Evolutionary conservation across 2,888 invertebrate genomes (phyloP), one percentile per base, ranked within the genome.

Genomic region (Smittia aterrima): DNA sequence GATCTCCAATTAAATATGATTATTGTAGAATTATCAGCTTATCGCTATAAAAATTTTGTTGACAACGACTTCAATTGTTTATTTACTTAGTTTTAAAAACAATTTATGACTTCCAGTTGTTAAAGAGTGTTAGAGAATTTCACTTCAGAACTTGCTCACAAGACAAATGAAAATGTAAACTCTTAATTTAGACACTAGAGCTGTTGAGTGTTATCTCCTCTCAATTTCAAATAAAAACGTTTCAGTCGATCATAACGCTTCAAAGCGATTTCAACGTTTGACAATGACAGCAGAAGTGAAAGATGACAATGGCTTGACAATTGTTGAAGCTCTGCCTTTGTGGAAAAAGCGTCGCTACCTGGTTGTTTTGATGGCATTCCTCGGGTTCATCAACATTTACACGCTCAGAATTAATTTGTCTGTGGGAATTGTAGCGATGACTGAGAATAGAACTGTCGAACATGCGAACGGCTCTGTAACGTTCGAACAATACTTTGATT

Each of bases 341-440:
- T 92, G 92, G 92, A 86, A 86, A 75, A 88, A 89, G 77, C 85
- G 91, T 78, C 85, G 92, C 77, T 89, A 91, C 78, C 84, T 93
- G 71, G 90, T 94, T 18, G 91, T 90, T 0, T 79, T 90, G 6
- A 81, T 93, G 77, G 92, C 92, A 0, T 93, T 93, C 84, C 87
- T 93, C 77, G 93, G 93, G 3, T 93, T 93, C 82, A 92, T 93
- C 85, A 92, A 92, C 78, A 89, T 92, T 1, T 94, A 93, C 81
- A 89, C 92, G 1, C 83, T 94, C 75, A 85, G 94, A 54, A 95
- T 95, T 4, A 96, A 95, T 84, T 86, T 97, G 77, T 95, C 95
- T 77, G 92, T 97, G n/a, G 96, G 95, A 2, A 92, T 97, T 77
- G 95, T 97, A 58, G 94, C 95, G 76, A 97, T 97, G 96, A 93